Conservation (phyloP, 2,888 invertebrate genomes). For the Drepana falcataria region DNA sequence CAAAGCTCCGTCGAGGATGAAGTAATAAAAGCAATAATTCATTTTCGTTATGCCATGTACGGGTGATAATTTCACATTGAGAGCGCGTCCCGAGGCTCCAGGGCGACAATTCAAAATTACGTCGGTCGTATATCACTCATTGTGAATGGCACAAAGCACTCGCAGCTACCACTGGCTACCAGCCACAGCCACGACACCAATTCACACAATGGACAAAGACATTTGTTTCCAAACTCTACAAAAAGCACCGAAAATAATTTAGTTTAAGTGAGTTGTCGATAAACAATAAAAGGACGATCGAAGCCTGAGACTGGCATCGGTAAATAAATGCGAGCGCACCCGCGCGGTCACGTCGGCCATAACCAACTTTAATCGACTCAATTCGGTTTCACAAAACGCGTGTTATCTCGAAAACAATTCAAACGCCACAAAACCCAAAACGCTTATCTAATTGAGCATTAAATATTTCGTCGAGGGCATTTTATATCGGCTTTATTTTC, state of each 20-base stretch:
- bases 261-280: constrained; percentile 56
- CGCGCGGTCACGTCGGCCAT: constrained; percentile 24
- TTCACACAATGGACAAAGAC: constrained; percentile 67
- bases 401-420: constrained; percentile 68
- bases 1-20: constrained; percentile 43
- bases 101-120: constrained; percentile 72
- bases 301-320: constrained; percentile 25
- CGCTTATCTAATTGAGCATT: constrained; percentile 78
- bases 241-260: constrained; percentile 68
- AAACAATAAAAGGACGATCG: constrained; percentile 52
- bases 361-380: constrained; percentile 38
- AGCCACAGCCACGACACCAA: constrained; percentile 53
- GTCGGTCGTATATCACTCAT: constrained; percentile 77
- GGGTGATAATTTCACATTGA: constrained; percentile 75
- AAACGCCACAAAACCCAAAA: constrained; percentile 72
- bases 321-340: constrained; percentile 43
- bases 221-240: constrained; percentile 70
- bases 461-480: constrained; percentile 76
- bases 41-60: constrained; percentile 76
- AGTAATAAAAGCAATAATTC: constrained; percentile 72
- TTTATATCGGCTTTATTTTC: constrained; percentile 74
- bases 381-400: constrained; percentile 59
- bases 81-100: constrained; percentile 46
- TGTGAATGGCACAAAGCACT: constrained; percentile 70
- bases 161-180: constrained; percentile 65